Percentiles rank a stretch among this genome's conserved stretches.
phyloP scores from a whole-genome alignment of 1,140 invertebrate species.

The Reticulitermes speratus region DNA sequence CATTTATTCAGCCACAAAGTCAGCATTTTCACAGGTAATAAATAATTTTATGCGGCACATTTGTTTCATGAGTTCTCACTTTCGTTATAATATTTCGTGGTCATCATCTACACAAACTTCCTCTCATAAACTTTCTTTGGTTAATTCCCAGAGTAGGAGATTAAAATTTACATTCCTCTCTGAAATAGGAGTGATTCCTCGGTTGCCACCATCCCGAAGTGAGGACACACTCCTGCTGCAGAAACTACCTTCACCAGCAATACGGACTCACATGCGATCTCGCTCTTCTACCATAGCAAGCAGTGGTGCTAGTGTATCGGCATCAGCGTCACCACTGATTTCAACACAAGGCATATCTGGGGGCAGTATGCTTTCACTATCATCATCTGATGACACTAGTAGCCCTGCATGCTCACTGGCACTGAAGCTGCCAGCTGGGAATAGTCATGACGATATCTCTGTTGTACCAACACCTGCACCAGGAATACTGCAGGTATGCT shows the following conservation, averaged over 20 bases:
- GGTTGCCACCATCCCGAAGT: constrained; percentile 70
- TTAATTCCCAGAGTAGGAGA: no score
- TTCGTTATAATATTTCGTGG: no score
- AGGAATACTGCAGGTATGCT: constrained; percentile 62
- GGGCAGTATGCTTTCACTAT: constrained; percentile 44
- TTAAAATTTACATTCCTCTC: no score
- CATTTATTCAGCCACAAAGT: no score
- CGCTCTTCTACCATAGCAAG: constrained; percentile 51
- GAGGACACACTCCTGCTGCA: constrained; percentile 67
- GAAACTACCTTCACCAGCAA: neutral
- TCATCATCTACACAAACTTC: no score
- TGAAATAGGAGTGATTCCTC: constrained; percentile 37
- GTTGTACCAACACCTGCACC: constrained; percentile 46
- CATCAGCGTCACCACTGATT: constrained; percentile 64
- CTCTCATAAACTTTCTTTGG: no score
- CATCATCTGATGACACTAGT: constrained; percentile 40
- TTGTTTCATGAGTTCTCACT: no score
- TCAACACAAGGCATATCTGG: constrained; percentile 59
- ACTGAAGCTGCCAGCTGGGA: neutral
- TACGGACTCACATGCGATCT: constrained; percentile 24
- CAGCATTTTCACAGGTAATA: no score
- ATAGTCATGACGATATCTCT: constrained; percentile 38
- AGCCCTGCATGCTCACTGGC: constrained; percentile 5
- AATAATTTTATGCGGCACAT: no score
- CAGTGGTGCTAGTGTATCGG: constrained; percentile 54